Evolutionary conservation across 2,797 vertebrate genomes (phyloP).

Genomic region (Falco novaeseelandiae): DNA sequence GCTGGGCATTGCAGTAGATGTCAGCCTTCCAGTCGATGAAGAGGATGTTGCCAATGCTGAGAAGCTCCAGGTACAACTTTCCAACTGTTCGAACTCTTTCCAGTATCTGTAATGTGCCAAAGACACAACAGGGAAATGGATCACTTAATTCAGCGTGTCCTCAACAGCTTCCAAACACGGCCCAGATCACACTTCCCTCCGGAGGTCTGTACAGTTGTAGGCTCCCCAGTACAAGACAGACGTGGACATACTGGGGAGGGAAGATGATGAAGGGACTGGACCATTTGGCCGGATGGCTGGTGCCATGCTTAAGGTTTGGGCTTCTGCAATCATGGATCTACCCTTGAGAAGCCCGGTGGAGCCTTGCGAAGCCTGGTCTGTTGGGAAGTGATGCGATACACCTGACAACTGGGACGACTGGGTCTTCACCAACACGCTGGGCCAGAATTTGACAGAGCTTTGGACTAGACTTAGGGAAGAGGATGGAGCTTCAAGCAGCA

Average conservation of each 20-base stretch:
- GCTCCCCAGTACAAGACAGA: neutral
- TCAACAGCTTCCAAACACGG: neutral
- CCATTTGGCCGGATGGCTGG: neutral
- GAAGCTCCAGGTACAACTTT: conserved; percentile 76
- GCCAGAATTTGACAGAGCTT: neutral
- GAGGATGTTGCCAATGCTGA: conserved; percentile 79
- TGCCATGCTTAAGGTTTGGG: neutral
- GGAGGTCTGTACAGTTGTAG: neutral
- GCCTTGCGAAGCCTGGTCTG: neutral
- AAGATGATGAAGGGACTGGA: neutral
- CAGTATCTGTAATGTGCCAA: conserved; percentile 1
- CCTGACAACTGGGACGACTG: neutral
- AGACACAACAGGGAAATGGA: neutral
- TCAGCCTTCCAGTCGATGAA: conserved; percentile 75
- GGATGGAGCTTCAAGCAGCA: neutral
- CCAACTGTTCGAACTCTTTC: conserved; percentile 78
- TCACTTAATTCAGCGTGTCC: neutral
- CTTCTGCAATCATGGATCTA: neutral
- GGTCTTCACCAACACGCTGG: neutral
- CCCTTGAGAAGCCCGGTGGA: neutral
- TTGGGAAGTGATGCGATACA: neutral
- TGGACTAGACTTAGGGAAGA: neutral
- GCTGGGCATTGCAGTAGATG: conserved; percentile 65
- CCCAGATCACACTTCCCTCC: neutral
- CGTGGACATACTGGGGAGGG: neutral